Percentiles rank a stretch among this genome's conserved stretches.
Evolutionary conservation across 2,113 vertebrate species (phyloP).

Genomic region (Cathartes aura): DNA sequence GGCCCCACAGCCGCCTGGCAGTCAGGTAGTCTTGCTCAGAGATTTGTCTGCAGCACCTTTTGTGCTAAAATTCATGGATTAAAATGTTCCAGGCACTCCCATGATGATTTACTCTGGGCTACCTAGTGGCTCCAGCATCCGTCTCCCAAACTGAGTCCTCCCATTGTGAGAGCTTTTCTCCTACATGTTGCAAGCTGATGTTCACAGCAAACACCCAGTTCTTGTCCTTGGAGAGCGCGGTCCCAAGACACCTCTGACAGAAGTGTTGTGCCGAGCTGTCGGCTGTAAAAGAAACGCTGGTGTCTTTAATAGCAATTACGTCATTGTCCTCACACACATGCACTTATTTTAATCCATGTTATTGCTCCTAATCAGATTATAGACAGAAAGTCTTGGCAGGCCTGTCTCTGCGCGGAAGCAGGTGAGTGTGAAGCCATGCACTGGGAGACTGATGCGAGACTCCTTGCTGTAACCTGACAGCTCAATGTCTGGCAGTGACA

Average conservation of each 20-base stretch:
- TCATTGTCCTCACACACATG: not conserved
- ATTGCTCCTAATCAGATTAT: not conserved
- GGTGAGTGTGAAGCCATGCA: not conserved
- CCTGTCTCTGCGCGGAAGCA: not conserved
- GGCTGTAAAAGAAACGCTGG: not conserved
- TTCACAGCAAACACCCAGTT: not conserved
- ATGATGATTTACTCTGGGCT: too few species aligned
- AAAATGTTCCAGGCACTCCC: not conserved
- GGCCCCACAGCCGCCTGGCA: accelerated
- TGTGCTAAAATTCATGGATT: not conserved
- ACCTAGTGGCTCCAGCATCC: not conserved
- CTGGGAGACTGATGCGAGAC: not conserved
- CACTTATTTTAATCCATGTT: not conserved
- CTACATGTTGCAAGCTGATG: not conserved
- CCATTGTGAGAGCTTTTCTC: not conserved
- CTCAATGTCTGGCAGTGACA: too few species aligned
- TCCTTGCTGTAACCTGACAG: not conserved
- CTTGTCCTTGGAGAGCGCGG: accelerated
- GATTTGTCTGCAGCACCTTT: not conserved
- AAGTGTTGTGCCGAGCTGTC: not conserved
- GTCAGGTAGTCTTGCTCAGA: not conserved
- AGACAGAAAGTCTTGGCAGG: not conserved
- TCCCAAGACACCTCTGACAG: not conserved
- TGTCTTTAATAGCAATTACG: not conserved
- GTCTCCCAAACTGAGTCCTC: not conserved